Conservation (phyloP, 2,888 invertebrate genomes). For the Spicauda simplicius region DNA sequence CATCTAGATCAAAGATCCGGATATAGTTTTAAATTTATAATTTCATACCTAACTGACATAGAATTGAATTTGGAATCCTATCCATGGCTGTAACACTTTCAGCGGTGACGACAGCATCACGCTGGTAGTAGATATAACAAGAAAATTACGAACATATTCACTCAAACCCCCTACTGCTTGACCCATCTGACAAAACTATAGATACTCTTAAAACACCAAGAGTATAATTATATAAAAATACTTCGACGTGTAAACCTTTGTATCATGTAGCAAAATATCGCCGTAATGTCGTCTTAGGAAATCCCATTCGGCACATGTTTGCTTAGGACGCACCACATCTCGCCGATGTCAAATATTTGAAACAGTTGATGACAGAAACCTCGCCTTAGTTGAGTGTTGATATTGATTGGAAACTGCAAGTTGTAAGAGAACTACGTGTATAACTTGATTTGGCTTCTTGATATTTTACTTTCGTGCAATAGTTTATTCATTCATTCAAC, state of each 20-base stretch:
- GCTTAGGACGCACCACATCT: constrained; percentile 34
- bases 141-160: too few species aligned
- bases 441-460: too few species aligned
- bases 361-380: constrained; percentile 67
- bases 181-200: neutral
- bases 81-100: too few species aligned
- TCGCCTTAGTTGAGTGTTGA: constrained; percentile 53
- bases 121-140: too few species aligned
- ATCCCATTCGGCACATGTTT: constrained; percentile 34
- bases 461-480: too few species aligned
- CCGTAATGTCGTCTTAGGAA: constrained; percentile 28
- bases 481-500: too few species aligned
- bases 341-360: constrained; percentile 67
- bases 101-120: too few species aligned
- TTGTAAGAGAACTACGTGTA: neutral
- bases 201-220: neutral
- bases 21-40: too few species aligned
- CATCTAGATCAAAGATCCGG: too few species aligned
- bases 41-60: too few species aligned
- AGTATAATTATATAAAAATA: constrained; percentile 26
- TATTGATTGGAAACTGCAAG: constrained; percentile 39
- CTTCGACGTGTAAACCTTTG: constrained; percentile 20
- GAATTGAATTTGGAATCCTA: too few species aligned
- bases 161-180: too few species aligned
- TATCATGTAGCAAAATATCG: constrained; percentile 29